Evolutionary conservation across 2,797 vertebrate genomes (phyloP), one percentile per base, ranked within the genome.

Genomic region (Iguana delicatissima): DNA sequence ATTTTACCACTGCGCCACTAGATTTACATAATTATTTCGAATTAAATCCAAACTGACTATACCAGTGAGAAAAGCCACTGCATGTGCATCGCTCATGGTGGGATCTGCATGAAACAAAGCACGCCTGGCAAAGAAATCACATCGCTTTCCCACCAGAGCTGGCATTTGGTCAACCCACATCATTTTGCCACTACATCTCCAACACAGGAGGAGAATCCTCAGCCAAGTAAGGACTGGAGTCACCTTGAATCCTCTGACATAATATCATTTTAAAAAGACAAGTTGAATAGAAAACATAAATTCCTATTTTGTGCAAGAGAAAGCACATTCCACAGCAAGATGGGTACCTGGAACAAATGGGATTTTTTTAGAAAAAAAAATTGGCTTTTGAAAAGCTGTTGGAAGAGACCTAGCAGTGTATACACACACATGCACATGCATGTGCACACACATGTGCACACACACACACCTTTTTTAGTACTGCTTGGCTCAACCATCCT

Each of bases 401-500:
- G 62, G 74, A n/a, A 42, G 62, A 80, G n/a, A 91, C 4, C 6
- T 87, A 93, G 93, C 59, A 93, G 94, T 90, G 6, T 64, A 38
- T 42, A 38, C 18, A 76, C 42, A 77, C 14, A 76, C 57, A 67
- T 50, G 76, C 72, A 59, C 32, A 80, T 52, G 10, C 22, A 38
- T 24, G 29, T 42, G n/a, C 52, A 62, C 13, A 87, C 29, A 72
- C 7, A 46, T 38, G 29, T 72, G 35, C 35, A 62, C 20, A 89
- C 59, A 52, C 52, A 62, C 13, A 87, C 29, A 72, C 7, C 35
- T 62, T 94, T 85, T 84, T 62, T 72, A 88, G 83, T 91, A 89
- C 72, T 57, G 72, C 89, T 93, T 94, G 73, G 89, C 83, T 96
- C 94, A 96, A 95, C 96, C 96, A 91, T 93, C 94, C 94, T 95